Conservation (phyloP, 2,797 vertebrate genomes). For the Rousettus madagascariensis region DNA sequence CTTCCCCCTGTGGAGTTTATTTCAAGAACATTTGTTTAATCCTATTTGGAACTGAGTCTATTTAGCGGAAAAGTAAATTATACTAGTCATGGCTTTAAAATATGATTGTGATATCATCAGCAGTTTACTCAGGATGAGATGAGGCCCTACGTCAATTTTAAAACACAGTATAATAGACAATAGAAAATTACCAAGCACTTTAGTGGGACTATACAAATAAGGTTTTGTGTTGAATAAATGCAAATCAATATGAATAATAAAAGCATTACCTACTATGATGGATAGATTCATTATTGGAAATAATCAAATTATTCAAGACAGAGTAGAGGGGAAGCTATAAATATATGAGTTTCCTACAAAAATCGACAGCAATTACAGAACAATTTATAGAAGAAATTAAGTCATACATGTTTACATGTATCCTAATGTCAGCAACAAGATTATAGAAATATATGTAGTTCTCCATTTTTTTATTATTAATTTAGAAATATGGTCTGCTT, state of each 20-base stretch:
- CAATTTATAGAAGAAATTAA: not conserved
- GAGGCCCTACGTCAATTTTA: not conserved
- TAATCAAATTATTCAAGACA: not conserved
- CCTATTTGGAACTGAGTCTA: not conserved
- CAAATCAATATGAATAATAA: not conserved
- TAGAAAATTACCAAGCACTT: not conserved
- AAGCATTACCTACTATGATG: not conserved
- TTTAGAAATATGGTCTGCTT: not conserved
- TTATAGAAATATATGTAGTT: not conserved
- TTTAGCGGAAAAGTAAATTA: constrained; percentile 4
- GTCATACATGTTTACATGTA: not conserved
- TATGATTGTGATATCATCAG: not conserved
- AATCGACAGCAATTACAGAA: not conserved
- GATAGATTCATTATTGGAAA: not conserved
- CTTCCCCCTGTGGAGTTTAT: not conserved
- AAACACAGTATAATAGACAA: constrained; percentile 26
- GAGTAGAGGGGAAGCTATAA: not conserved
- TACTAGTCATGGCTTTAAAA: not conserved
- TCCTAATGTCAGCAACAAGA: not conserved
- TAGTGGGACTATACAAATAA: not conserved
- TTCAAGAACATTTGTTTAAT: constrained; percentile 1
- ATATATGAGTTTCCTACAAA: not conserved
- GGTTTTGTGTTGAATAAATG: not conserved
- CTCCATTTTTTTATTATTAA: not conserved
- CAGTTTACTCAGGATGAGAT: not conserved